Evolutionary conservation across 2,113 vertebrate genomes (phyloP), one percentile per base, ranked within the genome.

Genomic region (Phyllopteryx taeniolatus): DNA sequence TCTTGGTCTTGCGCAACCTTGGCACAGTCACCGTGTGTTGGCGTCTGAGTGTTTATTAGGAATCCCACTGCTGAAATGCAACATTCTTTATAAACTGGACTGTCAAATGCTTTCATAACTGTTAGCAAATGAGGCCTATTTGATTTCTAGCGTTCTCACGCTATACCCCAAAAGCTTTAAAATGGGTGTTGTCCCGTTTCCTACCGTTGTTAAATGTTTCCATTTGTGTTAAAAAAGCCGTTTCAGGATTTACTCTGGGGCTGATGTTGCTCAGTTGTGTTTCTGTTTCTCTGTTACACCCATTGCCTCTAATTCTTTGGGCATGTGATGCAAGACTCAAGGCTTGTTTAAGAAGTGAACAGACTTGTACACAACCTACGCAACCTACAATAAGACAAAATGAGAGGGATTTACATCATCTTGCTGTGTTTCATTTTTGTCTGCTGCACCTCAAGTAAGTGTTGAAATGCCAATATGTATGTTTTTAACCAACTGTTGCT

Each of bases 181-280:
- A 42, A 42, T 63, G 61, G 61, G 61, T 63, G 61, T 63, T 63
- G 61, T 63, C 60, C 33, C 12, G 61, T 42, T 63, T 63, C 35
- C 61, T 13, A 42, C 61, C 8, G 61, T 39, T 42, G 33, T 10
- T 63, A 63, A 63, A 63, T 63, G 61, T 42, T 93, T 91, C 91
- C 93, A 93, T 85, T 87, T 93, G 92, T 73, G 82, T 75, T 76
- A 56, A 77, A 82, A 83, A 85, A 82, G 71, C 69, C 53, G 85
- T 76, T 83, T 66, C 51, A 78, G 53, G 66, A 74, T 87, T 86
- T 86, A 73, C 59, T 77, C 79, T 77, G 76, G 75, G 68, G 53
- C 65, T 53, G 88, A 70, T 59, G 77, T 90, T 88, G 66, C 79
- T 60, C 85, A 89, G 87, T 42, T 75, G 63, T 57, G 67, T 83